phyloP scores from a whole-genome alignment of 35 echinoderm and acorn worm genomes.

The Stichopus chloronotus region DNA sequence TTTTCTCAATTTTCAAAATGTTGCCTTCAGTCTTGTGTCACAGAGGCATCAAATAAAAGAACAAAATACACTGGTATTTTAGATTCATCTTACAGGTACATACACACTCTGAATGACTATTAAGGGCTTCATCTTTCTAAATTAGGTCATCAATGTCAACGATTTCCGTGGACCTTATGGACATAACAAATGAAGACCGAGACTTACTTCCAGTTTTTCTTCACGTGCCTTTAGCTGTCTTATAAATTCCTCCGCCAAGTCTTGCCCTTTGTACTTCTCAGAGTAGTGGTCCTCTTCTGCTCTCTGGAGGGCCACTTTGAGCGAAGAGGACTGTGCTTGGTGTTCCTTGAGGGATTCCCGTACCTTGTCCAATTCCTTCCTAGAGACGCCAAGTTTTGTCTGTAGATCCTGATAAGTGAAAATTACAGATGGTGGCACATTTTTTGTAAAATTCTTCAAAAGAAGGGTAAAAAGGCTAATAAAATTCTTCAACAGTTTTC shows the following conservation, averaged over 20 bases:
- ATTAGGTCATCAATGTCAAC: neutral
- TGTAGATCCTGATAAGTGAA: conserved; percentile 73
- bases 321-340: conserved; percentile 57
- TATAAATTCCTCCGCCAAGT: conserved; percentile 74
- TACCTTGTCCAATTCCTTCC: conserved; percentile 76
- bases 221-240: conserved; percentile 63
- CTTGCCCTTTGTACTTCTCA: conserved; percentile 69
- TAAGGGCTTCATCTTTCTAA: neutral
- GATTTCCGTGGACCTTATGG: neutral
- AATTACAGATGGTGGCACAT: neutral
- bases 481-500: too few species aligned
- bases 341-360: conserved; percentile 61
- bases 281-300: conserved; percentile 61
- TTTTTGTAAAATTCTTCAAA: too few species aligned
- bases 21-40: too few species aligned
- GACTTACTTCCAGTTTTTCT: conserved; percentile 70
- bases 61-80: too few species aligned
- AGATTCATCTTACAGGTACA: too few species aligned
- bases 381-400: conserved; percentile 54
- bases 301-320: conserved; percentile 78
- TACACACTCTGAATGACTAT: neutral
- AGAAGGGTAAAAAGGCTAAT: too few species aligned
- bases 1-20: too few species aligned
- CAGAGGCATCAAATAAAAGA: too few species aligned
- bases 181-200: neutral